Conservation (phyloP, 2,797 vertebrate genomes). For the Lateolabrax maculatus region DNA sequence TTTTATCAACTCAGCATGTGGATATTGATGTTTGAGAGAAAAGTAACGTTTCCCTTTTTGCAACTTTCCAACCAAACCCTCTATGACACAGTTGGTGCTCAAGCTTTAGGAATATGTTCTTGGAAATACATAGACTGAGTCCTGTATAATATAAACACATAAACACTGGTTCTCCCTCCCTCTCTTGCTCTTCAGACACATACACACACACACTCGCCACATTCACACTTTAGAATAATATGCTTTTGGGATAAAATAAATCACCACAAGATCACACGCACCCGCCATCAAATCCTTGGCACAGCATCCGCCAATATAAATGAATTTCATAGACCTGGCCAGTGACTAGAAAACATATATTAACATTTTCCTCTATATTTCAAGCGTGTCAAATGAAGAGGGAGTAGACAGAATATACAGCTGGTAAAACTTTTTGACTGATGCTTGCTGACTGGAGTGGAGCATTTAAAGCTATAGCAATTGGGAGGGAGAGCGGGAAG, state of each 20-base stretch:
- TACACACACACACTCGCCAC: slow-evolving; percentile 26
- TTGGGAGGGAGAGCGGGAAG: slow-evolving; percentile 50
- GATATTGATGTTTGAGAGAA: slow-evolving; percentile 75
- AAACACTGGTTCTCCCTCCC: slow-evolving; percentile 31
- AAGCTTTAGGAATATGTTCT: slow-evolving; percentile 30
- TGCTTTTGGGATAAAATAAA: slow-evolving; percentile 80
- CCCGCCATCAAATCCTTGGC: slow-evolving; percentile 68
- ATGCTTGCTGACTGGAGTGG: slow-evolving; percentile 64
- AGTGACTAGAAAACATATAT: slow-evolving; percentile 75
- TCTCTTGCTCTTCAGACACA: not conserved
- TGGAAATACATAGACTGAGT: slow-evolving; percentile 21
- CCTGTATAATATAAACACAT: slow-evolving; percentile 44
- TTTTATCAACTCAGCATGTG: slow-evolving; percentile 86
- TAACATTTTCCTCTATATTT: slow-evolving; percentile 80
- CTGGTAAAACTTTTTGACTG: slow-evolving; percentile 79
- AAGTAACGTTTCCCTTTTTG: slow-evolving; percentile 58
- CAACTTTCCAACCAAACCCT: slow-evolving; percentile 49
- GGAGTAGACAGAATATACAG: slow-evolving; percentile 58
- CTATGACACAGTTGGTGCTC: slow-evolving; percentile 42
- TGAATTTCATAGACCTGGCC: slow-evolving; percentile 74
- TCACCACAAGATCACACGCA: slow-evolving; percentile 75
- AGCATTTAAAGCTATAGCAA: slow-evolving; percentile 68
- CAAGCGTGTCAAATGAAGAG: slow-evolving; percentile 70
- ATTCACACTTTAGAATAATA: slow-evolving; percentile 76
- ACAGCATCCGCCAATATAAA: slow-evolving; percentile 70